Percentiles rank a stretch among this genome's conserved stretches.
These are phyloP conservation scores for Folsomia candida DNA, from an alignment of 2,888 invertebrate species.

Conservation along the genomic window DNA sequence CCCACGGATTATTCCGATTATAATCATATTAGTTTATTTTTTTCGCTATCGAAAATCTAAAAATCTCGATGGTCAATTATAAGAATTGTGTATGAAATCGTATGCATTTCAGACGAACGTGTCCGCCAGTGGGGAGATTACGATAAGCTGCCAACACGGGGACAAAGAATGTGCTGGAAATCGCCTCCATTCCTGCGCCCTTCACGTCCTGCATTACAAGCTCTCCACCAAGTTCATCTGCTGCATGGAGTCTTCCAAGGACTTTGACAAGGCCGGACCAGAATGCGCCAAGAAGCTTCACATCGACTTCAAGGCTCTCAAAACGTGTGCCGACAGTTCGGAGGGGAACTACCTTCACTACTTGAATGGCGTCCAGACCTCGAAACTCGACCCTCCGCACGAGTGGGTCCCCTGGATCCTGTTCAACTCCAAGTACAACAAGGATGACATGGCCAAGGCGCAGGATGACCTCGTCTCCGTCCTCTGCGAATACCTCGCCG, in stretches of 20 bases:
- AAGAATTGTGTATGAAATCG: too few species aligned
- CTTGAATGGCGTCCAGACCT: constrained; percentile 27
- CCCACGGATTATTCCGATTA: too few species aligned
- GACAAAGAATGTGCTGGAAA: constrained; percentile 41
- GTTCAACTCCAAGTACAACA: constrained; percentile 30
- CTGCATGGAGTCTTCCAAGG: constrained; percentile 31
- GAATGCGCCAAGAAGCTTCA: constrained; percentile 29
- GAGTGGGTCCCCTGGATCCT: constrained; percentile 41
- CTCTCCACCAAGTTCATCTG: constrained; percentile 32
- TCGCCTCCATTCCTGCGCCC: constrained; percentile 36
- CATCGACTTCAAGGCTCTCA: constrained; percentile 23
- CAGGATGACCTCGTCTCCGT: constrained; percentile 34
- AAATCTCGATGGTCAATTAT: too few species aligned
- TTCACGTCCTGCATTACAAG: constrained; percentile 28
- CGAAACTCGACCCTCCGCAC: constrained; percentile 28
- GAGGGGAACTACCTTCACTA: constrained; percentile 37
- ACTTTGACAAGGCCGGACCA: constrained; percentile 28
- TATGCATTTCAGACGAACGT: constrained; percentile 26
- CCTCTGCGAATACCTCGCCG: constrained; percentile 30
- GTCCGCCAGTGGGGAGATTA: constrained; percentile 27
- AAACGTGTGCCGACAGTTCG: constrained; percentile 22
- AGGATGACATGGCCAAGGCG: constrained; percentile 33
- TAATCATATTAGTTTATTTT: too few species aligned
- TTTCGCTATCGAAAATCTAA: too few species aligned
- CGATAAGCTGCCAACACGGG: constrained; percentile 42